These are phyloP conservation scores for Calidris pugnax DNA, from an alignment of 2,113 vertebrate species.

Conservation along the genomic window DNA sequence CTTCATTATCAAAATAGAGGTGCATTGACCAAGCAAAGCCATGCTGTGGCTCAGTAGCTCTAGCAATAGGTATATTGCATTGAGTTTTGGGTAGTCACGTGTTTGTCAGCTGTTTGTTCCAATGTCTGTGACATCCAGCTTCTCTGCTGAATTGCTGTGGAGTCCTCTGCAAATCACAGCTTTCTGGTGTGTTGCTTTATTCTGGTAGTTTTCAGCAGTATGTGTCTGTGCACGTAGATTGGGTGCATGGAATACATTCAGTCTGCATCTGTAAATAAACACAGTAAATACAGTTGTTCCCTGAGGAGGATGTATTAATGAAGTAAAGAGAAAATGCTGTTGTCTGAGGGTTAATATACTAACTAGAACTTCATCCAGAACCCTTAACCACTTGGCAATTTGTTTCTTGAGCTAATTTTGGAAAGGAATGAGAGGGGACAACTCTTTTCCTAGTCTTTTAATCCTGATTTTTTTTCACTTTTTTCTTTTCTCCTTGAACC, in stretches of 20 bases:
- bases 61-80: not conserved
- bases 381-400: not conserved
- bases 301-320: not conserved
- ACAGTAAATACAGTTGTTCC: not conserved
- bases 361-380: not conserved
- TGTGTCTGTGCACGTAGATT: conserved; percentile 12
- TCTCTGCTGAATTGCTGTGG: not conserved
- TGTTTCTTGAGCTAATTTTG: not conserved
- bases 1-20: not conserved
- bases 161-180: not conserved
- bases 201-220: not conserved
- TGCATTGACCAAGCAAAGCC: not conserved
- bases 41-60: not conserved
- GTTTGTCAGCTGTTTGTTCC: not conserved
- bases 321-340: not conserved
- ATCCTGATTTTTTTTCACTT: not conserved
- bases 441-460: not conserved
- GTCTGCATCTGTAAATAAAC: not conserved
- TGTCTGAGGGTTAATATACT: not conserved
- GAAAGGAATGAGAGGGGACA: not conserved
- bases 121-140: not conserved
- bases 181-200: not conserved
- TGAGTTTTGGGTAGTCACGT: not conserved
- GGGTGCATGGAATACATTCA: not conserved
- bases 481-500: not conserved